Evolutionary conservation across 2,113 vertebrate genomes (phyloP), one percentile per base, ranked within the genome.

Genomic region (Antigone vipio): DNA sequence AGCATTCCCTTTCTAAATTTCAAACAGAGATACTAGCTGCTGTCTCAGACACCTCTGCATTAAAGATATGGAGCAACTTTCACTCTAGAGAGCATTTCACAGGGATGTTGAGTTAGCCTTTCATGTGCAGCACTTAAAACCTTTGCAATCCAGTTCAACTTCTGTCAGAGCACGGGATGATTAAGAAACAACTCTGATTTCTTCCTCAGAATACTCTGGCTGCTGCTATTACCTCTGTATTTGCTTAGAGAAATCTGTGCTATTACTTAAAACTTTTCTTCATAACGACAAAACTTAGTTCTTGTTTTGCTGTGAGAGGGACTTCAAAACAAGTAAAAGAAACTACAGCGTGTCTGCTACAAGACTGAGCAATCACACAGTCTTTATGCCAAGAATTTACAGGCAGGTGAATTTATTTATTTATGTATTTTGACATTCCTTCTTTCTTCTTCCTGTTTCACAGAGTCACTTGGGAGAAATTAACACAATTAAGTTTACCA

Each of bases 281-380:
- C 86, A 38, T 49, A 77, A 73, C 85, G 58, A 40, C 47, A 78
- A 72, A 85, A 92, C 88, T 30, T 49, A 56, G 32, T 84, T 95
- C 69, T 87, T 84, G 53, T 63, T 91, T 94, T 77, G 42, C 52
- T 77, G 27, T 62, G 87, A 93, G 79, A 93, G n/a, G 56, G 73
- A 40, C 78, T 88, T 83, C 84, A 64, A 92, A 92, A 88, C 73
- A 93, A 96, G 44, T 35, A 76, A 68, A 75, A 85, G 62, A 79
- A 95, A 35, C 88, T 93, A 91, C 53, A 87, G 59, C 47, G 91
- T 94, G 85, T 77, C 67, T 88, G 69, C 76, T 44, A 68, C 58
- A 79, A 40, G 64, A 68, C 89, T 55, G 27, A 91, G 64, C 76
- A 23, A 27, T 47, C 13, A 55, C 62, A 76, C 75, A 60, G 42